phyloP scores from a whole-genome alignment of 2,888 invertebrate genomes.

The Melipona beecheii region DNA sequence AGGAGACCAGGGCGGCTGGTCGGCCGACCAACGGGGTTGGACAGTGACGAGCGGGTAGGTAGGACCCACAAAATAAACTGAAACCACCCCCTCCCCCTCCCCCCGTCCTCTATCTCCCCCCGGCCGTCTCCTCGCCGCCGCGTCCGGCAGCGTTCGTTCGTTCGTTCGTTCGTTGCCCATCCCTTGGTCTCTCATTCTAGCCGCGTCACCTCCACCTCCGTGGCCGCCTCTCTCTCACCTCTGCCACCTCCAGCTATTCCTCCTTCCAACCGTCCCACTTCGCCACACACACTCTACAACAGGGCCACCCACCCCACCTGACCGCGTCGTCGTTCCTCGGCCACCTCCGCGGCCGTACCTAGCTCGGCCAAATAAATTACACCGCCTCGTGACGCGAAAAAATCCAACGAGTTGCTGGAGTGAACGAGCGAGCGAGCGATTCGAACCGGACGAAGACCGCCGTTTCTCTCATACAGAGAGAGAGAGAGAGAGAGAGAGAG shows the following conservation, averaged over 20 bases:
- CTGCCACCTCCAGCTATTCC: conserved; percentile 67
- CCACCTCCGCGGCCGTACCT: conserved; percentile 65
- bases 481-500: conserved; percentile 10
- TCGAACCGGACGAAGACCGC: conserved; percentile 46
- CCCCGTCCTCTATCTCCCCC: conserved; percentile 29
- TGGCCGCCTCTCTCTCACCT: conserved; percentile 60
- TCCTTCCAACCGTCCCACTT: conserved; percentile 42
- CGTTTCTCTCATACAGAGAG: neutral
- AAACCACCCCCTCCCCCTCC: conserved; percentile 74
- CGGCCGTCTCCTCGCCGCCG: too few species aligned
- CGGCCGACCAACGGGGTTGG: conserved; percentile 73
- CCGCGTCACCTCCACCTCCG: conserved; percentile 70
- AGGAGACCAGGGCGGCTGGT: conserved; percentile 56
- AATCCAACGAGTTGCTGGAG: conserved; percentile 80
- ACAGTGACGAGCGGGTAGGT: conserved; percentile 81
- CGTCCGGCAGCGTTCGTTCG: conserved; percentile 64
- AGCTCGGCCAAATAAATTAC: conserved; percentile 82
- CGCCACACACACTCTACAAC: neutral
- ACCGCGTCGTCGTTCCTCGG: conserved; percentile 58
- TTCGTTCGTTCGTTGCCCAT: conserved; percentile 56
- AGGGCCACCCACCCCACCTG: conserved; percentile 5
- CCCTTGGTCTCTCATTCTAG: conserved; percentile 68
- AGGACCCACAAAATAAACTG: conserved; percentile 82
- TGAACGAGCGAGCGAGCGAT: conserved; percentile 53
- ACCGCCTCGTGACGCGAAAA: conserved; percentile 83